Evolutionary conservation across 2,113 vertebrate genomes (phyloP), one percentile per base, ranked within the genome.

Genomic region (Epinephelus fuscoguttatus): DNA sequence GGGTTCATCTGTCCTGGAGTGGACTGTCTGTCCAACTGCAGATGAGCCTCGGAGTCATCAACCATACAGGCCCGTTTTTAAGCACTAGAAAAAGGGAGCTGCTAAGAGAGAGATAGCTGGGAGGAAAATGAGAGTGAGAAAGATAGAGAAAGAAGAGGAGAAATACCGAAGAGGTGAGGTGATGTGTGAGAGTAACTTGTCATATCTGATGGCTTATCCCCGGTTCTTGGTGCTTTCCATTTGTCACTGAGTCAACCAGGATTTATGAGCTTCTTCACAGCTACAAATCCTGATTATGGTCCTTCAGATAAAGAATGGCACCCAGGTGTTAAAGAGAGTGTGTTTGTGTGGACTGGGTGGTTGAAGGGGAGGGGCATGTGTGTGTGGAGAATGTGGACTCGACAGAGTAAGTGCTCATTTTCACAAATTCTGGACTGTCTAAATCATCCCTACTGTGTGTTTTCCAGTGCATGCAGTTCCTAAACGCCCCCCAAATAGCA

Each of bases 231-330:
- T 89, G 52, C 59, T 59, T 66, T 78, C 82, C 71, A 70, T 82
- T 81, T 91, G 89, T 93, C 92, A 88, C 82, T 56, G 78, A 90
- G 87, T 90, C 75, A 81, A 81, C 78, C 66, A 88, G 66, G 87
- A 91, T 91, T 82, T 86, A 88, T 88, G 82, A 78, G 70, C 40
- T 68, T 73, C 84, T 79, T 56, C 56, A 21, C 18, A 80, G 80
- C 70, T 69, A 88, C 88, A 90, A 87, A 93, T 90, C 85, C 87
- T 84, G 79, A 87, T 90, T 75, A 82, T 79, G 84, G 81, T 30
- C 79, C 61, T 66, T 63, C 40, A 76, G 75, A 86, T 90, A 80
- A 80, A 82, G 75, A 88, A 70, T 74, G 63, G 74, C 33, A 77
- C 59, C 45, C 59, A 33, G 64, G 72, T 69, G 77, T 75, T 74